Conservation (phyloP, 2,888 invertebrate species). For the Trissolcus japonicus region DNA sequence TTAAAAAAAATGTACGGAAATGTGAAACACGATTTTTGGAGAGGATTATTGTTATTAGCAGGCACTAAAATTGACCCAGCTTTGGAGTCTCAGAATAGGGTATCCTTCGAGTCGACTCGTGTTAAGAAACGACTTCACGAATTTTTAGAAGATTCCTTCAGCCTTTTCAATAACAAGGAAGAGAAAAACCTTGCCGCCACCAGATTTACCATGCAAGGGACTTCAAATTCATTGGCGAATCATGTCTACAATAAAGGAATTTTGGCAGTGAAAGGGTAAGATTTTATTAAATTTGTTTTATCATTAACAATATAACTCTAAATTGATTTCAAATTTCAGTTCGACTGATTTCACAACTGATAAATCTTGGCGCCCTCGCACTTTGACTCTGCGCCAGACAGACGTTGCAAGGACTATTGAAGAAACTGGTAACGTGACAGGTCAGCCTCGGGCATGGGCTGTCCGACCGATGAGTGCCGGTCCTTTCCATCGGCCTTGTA, state of each 20-base stretch:
- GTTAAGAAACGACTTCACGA: constrained; percentile 87
- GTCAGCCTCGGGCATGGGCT: constrained; percentile 71
- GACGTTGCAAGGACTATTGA: constrained; percentile 62
- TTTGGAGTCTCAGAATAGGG: constrained; percentile 60
- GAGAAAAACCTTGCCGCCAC: constrained; percentile 59
- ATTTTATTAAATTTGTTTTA: too few species aligned
- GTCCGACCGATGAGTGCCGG: constrained; percentile 82
- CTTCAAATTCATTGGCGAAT: constrained; percentile 61
- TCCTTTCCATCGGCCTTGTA: constrained; percentile 78
- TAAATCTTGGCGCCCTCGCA: constrained; percentile 63
- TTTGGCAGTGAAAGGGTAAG: constrained; percentile 24
- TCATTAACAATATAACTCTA: not conserved
- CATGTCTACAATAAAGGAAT: constrained; percentile 65
- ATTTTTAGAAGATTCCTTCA: constrained; percentile 87
- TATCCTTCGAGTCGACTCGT: constrained; percentile 75
- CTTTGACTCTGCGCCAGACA: constrained; percentile 61
- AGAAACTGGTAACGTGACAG: constrained; percentile 64
- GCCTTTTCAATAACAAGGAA: constrained; percentile 83
- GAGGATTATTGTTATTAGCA: constrained; percentile 55
- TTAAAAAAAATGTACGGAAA: not conserved
- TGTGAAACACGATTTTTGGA: constrained; percentile 34
- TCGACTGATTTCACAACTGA: constrained; percentile 63
- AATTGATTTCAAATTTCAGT: not conserved
- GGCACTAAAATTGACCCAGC: constrained; percentile 64
- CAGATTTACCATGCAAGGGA: constrained; percentile 54